These are phyloP conservation scores for Meloe dianella DNA, from an alignment of 2,888 invertebrate species.

Conservation along the genomic window DNA sequence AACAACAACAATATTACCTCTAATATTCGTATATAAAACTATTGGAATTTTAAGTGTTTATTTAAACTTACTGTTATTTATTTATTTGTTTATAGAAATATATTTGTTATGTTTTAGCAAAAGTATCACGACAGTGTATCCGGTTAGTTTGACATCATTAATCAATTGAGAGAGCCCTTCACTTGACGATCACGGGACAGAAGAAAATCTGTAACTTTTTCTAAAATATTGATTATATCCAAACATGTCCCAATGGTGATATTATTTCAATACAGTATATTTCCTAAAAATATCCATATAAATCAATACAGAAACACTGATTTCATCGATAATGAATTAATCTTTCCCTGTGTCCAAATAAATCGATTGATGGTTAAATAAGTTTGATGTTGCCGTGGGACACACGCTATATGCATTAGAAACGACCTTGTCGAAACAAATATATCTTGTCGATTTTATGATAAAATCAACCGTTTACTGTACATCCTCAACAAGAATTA, in stretches of 20 bases:
- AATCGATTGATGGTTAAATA: background rate
- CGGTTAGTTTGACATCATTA: slow-evolving; percentile 39
- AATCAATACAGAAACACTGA: too few relatives aligned
- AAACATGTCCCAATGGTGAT: too few relatives aligned
- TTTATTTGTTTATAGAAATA: slow-evolving; percentile 7
- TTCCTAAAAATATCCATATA: too few relatives aligned
- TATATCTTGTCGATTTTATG: slow-evolving; percentile 19
- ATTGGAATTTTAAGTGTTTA: background rate
- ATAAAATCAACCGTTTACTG: slow-evolving; percentile 14
- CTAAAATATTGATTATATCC: background rate
- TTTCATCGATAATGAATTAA: too few relatives aligned
- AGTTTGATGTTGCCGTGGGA: background rate
- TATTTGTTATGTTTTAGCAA: slow-evolving; percentile 23
- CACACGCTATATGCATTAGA: background rate
- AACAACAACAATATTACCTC: too few relatives aligned
- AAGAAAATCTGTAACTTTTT: slow-evolving; percentile 24
- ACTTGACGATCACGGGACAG: slow-evolving; percentile 28
- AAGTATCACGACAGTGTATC: slow-evolving; percentile 31
- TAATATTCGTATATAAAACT: too few relatives aligned
- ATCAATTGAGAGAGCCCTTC: slow-evolving; percentile 40
- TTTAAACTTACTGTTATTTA: background rate
- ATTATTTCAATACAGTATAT: too few relatives aligned
- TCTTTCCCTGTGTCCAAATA: too few relatives aligned
- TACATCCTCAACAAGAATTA: background rate
- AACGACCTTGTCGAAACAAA: slow-evolving; percentile 20